A percentile compares a stretch with the other conserved stretches of the same genome.
Conservation (phyloP, 1,140 invertebrate species). For the Macrocentrus cingulum region DNA sequence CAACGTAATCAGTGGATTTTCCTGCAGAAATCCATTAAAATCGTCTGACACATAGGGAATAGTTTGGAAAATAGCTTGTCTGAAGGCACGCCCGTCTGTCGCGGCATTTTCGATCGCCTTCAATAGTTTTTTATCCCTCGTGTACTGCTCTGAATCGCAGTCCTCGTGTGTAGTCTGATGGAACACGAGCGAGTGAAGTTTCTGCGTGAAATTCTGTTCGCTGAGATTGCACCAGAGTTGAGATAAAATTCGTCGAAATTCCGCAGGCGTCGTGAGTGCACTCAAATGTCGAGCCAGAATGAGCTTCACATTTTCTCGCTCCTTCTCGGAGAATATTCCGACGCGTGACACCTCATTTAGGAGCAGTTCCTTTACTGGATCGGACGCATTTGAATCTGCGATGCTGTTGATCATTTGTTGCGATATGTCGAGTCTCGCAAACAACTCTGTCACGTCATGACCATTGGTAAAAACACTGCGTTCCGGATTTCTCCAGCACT, state of each 20-base stretch:
- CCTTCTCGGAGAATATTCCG: constrained; percentile 47
- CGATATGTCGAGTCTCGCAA: constrained; percentile 61
- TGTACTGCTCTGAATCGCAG: constrained; percentile 27
- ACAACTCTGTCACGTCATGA: constrained; percentile 53
- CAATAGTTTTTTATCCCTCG: constrained; percentile 41
- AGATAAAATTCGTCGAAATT: constrained; percentile 62
- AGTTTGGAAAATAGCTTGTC: constrained; percentile 41
- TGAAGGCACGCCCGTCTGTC: constrained; percentile 41
- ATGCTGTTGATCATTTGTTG: constrained; percentile 63
- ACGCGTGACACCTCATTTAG: constrained; percentile 44
- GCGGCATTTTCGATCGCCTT: constrained; percentile 38
- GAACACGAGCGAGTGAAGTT: constrained; percentile 58
- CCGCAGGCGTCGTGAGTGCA: constrained; percentile 40
- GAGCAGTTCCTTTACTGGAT: constrained; percentile 59
- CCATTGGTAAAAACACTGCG: neutral
- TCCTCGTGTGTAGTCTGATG: constrained; percentile 37
- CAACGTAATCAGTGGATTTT: constrained; percentile 52
- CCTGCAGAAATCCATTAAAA: constrained; percentile 45
- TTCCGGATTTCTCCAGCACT: constrained; percentile 27
- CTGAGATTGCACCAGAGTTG: constrained; percentile 59
- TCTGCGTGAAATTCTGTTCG: constrained; percentile 59
- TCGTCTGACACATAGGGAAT: constrained; percentile 40
- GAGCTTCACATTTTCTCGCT: constrained; percentile 57
- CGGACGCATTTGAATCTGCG: constrained; percentile 55
- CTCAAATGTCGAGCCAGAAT: constrained; percentile 58